Evolutionary conservation across 2,888 invertebrate species (phyloP), one percentile per base, ranked within the genome.

Genomic region (Coleophora flavipennella): DNA sequence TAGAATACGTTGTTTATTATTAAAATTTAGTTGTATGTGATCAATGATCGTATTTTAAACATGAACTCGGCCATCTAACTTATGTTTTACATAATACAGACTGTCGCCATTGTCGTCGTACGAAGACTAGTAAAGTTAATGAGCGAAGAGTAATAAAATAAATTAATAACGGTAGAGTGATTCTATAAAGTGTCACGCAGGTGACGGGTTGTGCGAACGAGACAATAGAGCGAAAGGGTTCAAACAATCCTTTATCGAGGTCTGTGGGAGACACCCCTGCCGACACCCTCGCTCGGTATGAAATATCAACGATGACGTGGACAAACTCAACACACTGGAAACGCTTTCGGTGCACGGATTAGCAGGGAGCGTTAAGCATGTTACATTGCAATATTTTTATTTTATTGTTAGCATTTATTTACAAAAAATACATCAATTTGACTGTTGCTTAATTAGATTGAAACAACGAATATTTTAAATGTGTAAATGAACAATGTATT

Each of bases 161-260:
- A 68, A 74, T 73, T 71, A 61, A 71, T 69, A 66, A 66, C 66
- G 63, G 62, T 61, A 53, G 62, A 74, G 69, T 70, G 70, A 69
- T 74, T 75, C 71, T 61, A 73, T 76, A 70, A 74, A 75, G 74
- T 76, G 75, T 74, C 69, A 67, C 69, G 33, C 6, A 20, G 33
- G 67, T 66, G 69, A 67, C 60, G 78, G 74, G 76, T 62, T 65
- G 70, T 50, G 57, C 57, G 55, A 58, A 57, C 57, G 57, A 59
- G 55, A 29, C 10, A n/a, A 11, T 11, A 11, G 59, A 53, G 53
- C 54, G 51, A 59, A 58, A 62, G 53, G 70, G 71, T 72, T 75
- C 71, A 71, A 74, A 70, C 67, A 76, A 79, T 78, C 78, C 76
- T 71, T 74, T 72, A 77, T 75, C 61, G 73, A 70, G 71, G 20